Conservation (phyloP, 2,888 invertebrate genomes). For the Sepioteuthis lessoniana region DNA sequence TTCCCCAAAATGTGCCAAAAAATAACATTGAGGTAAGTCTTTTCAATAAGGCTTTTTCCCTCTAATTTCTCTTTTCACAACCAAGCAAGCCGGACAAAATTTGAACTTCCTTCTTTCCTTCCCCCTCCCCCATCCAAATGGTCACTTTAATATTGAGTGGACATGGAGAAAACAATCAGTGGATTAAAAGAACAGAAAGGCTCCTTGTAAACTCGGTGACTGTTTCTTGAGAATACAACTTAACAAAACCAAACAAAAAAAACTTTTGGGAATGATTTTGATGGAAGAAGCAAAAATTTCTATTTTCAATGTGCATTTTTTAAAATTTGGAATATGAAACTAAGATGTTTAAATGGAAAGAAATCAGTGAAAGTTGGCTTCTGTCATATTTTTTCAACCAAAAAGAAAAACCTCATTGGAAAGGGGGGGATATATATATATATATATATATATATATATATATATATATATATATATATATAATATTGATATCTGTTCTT, state of each 20-base stretch:
- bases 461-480: no score
- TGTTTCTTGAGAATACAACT: background rate
- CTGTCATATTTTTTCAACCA: background rate
- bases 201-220: background rate
- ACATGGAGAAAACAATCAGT: background rate
- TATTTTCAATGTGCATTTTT: background rate
- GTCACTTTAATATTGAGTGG: background rate
- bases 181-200: background rate
- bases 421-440: background rate
- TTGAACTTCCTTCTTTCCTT: no score
- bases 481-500: background rate
- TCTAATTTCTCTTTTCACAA: background rate
- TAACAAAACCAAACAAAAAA: background rate
- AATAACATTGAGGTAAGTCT: background rate
- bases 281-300: background rate
- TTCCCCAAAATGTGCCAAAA: background rate
- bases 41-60: background rate
- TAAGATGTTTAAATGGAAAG: background rate
- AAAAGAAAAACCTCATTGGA: background rate
- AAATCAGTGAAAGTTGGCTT: background rate
- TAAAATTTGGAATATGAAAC: background rate
- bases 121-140: background rate
- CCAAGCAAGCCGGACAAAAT: background rate
- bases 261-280: background rate
- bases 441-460: no score